These are phyloP conservation scores for Uromys caudimaculatus DNA, from an alignment of 2,797 vertebrate species.

Conservation along the genomic window DNA sequence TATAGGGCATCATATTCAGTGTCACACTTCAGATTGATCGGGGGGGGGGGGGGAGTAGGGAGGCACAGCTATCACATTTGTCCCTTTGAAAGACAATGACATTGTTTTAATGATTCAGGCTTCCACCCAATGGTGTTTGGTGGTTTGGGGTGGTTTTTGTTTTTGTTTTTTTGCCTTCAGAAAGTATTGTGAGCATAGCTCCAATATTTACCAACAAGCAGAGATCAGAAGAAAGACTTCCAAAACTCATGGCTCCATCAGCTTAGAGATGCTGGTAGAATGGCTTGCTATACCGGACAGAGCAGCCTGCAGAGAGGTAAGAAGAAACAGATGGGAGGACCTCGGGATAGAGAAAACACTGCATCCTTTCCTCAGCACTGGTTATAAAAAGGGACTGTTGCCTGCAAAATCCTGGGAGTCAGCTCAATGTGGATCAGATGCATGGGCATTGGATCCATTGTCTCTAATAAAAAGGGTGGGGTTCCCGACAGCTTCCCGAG, in stretches of 20 bases:
- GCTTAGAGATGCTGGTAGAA: background rate
- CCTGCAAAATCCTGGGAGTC: slow-evolving; percentile 14
- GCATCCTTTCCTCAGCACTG: background rate
- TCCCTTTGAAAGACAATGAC: slow-evolving; percentile 40
- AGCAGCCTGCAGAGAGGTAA: slow-evolving; percentile 50
- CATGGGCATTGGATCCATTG: background rate
- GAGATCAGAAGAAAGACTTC: slow-evolving; percentile 57
- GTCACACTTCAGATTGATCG: background rate
- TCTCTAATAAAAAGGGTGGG: slow-evolving; percentile 40
- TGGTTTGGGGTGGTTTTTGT: background rate
- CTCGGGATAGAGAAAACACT: slow-evolving; percentile 6
- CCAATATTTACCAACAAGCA: background rate
- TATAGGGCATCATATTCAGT: background rate
- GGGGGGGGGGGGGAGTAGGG: background rate
- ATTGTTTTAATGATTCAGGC: slow-evolving; percentile 48
- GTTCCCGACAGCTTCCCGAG: background rate
- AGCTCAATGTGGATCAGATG: background rate
- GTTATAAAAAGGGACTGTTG: slow-evolving; percentile 39
- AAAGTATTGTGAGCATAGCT: slow-evolving; percentile 9
- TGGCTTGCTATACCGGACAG: background rate
- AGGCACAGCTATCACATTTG: background rate
- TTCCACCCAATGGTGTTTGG: slow-evolving; percentile 5
- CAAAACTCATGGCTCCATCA: slow-evolving; percentile 16
- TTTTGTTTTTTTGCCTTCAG: slow-evolving; percentile 9
- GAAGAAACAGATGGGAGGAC: slow-evolving; percentile 49